Conservation (phyloP, 2,113 vertebrate species). For the Uropsilus gracilis region DNA sequence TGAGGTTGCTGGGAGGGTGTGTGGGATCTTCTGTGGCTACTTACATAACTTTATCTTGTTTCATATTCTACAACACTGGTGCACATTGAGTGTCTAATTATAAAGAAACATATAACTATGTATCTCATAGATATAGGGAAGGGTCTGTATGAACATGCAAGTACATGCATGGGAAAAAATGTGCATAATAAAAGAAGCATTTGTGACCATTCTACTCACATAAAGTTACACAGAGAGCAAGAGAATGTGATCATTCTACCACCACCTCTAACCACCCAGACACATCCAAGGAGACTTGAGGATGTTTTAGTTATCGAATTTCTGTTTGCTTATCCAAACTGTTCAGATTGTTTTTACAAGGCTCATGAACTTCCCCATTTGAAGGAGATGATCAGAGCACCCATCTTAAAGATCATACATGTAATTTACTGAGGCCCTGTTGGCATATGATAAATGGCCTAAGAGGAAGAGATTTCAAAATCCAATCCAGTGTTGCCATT, state of each 20-base stretch:
- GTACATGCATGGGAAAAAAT: background rate
- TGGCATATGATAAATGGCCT: background rate
- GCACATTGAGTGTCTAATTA: background rate
- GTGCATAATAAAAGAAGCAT: background rate
- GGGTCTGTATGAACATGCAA: background rate
- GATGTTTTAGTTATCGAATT: slow-evolving; percentile 2
- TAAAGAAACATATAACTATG: background rate
- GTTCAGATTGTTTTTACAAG: slow-evolving; percentile 16
- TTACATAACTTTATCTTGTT: background rate
- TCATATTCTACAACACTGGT: background rate
- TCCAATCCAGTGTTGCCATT: background rate
- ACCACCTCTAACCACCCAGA: background rate
- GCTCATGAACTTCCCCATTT: background rate
- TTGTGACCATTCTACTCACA: background rate
- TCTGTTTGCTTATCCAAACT: background rate
- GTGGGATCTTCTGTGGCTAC: background rate
- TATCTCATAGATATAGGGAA: background rate
- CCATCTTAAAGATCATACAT: background rate
- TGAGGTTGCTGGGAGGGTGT: background rate
- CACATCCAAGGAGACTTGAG: background rate
- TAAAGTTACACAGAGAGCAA: background rate
- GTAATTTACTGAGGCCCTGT: background rate
- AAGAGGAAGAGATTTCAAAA: slow-evolving; percentile 12
- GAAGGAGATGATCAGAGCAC: background rate
- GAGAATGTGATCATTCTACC: background rate